phyloP scores from a whole-genome alignment of 2,888 invertebrate species.

The Zaprionus lineosus region DNA sequence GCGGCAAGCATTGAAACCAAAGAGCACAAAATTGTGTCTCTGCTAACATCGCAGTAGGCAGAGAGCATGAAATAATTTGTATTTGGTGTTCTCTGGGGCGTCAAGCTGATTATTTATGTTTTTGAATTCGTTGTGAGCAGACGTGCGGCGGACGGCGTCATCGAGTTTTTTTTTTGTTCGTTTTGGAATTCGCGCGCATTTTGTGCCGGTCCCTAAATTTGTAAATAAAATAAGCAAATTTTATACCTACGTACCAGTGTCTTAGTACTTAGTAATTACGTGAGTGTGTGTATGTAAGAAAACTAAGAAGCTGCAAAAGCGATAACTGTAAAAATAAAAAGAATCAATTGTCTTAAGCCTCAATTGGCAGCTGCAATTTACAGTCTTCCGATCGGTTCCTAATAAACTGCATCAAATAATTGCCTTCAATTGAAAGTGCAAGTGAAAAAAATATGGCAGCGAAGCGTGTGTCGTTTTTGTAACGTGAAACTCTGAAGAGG shows the following conservation, averaged over 20 bases:
- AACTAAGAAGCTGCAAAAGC: background rate
- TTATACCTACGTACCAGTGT: slow-evolving; percentile 2
- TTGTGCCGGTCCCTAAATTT: slow-evolving; percentile 60
- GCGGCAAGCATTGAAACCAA: background rate
- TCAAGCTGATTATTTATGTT: slow-evolving; percentile 15
- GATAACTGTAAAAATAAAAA: slow-evolving; percentile 9
- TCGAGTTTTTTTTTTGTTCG: slow-evolving; percentile 9
- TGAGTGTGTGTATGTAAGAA: slow-evolving; percentile 12
- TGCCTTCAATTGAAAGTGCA: slow-evolving; percentile 65
- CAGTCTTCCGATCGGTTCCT: slow-evolving; percentile 34
- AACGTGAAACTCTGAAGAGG: background rate
- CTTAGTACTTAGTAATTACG: slow-evolving; percentile 1
- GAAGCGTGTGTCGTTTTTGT: slow-evolving; percentile 1
- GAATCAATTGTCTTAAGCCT: slow-evolving; percentile 5
- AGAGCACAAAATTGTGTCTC: background rate
- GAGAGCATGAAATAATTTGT: too few species aligned
- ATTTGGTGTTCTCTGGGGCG: too few species aligned
- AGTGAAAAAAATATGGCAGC: slow-evolving; percentile 48
- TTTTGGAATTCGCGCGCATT: slow-evolving; percentile 60
- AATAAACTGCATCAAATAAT: slow-evolving; percentile 51
- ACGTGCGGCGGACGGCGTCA: slow-evolving; percentile 2
- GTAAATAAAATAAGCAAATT: slow-evolving; percentile 38
- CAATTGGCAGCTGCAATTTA: slow-evolving; percentile 17
- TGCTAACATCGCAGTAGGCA: slow-evolving; percentile 10
- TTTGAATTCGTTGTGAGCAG: slow-evolving; percentile 1